Conservation (phyloP, 2,113 vertebrate species). For the Nematolebias whitei region DNA sequence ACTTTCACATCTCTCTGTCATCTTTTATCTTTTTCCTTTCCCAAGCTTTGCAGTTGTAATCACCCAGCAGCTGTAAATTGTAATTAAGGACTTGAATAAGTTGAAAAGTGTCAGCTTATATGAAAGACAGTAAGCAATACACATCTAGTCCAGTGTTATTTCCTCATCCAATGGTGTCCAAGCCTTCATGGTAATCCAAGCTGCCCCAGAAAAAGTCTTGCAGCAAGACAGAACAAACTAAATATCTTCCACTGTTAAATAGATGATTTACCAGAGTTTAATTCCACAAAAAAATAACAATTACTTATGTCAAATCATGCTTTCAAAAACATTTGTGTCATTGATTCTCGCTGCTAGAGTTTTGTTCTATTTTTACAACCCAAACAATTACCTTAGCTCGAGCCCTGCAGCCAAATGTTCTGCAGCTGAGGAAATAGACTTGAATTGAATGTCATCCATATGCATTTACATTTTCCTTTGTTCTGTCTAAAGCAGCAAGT, state of each 20-base stretch:
- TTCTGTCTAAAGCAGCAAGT: conserved; percentile 36
- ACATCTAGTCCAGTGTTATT: conserved; percentile 68
- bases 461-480: conserved; percentile 46
- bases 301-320: conserved; percentile 14
- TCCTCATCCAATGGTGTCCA: conserved; percentile 44
- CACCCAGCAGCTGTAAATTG: conserved; percentile 68
- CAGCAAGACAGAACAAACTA: neutral
- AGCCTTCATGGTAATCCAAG: conserved; percentile 28
- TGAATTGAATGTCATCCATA: conserved; percentile 40
- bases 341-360: conserved; percentile 1
- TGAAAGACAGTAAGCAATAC: conserved; percentile 59
- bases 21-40: conserved; percentile 34
- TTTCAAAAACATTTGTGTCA: neutral
- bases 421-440: conserved; percentile 27
- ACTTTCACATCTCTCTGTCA: conserved; percentile 16
- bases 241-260: neutral
- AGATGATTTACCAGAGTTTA: conserved; percentile 10
- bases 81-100: conserved; percentile 75
- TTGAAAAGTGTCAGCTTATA: conserved; percentile 59
- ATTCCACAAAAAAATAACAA: neutral
- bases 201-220: conserved; percentile 10
- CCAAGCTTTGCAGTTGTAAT: conserved; percentile 47
- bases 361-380: conserved; percentile 2
- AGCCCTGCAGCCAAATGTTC: conserved; percentile 52
- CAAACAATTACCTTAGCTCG: conserved; percentile 14